A percentile compares a stretch with the other conserved stretches of the same genome.
Evolutionary conservation across 1,140 invertebrate species (phyloP).

Genomic region (Leptestheria dahalacensis): DNA sequence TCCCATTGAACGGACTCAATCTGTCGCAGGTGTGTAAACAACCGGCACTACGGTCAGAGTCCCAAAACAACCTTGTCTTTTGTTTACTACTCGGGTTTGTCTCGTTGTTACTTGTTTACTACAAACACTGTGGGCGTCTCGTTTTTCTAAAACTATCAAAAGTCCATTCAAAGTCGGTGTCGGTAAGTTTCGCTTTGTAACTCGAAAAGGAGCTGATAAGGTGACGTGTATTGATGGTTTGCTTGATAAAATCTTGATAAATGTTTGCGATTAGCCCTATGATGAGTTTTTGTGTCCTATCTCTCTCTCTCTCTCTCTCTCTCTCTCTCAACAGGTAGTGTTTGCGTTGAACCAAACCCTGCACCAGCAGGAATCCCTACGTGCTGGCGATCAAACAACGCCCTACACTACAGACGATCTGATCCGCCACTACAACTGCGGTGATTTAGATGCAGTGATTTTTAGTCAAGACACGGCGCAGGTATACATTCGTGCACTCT

Average conservation of each 20-base stretch:
- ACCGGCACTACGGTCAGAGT: background rate
- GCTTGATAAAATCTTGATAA: too few relatives aligned
- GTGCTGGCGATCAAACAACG: slow-evolving; percentile 23
- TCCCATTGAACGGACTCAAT: slow-evolving; percentile 38
- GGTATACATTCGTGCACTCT: slow-evolving; percentile 23
- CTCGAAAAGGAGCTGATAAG: too few relatives aligned
- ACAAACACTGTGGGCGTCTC: too few relatives aligned
- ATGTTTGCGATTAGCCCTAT: too few relatives aligned
- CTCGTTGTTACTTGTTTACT: too few relatives aligned
- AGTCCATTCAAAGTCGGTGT: too few relatives aligned
- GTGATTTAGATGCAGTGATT: slow-evolving; percentile 36
- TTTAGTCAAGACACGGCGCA: slow-evolving; percentile 34
- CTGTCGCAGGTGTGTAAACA: slow-evolving; percentile 31
- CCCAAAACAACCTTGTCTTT: background rate
- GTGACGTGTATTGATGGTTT: too few relatives aligned
- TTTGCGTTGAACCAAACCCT: slow-evolving; percentile 41
- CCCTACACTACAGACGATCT: slow-evolving; percentile 34
- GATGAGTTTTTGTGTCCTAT: too few relatives aligned
- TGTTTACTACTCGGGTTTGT: background rate
- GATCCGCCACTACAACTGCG: slow-evolving; percentile 39
- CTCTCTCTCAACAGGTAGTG: too few relatives aligned
- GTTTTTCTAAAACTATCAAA: too few relatives aligned
- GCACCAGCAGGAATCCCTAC: slow-evolving; percentile 32
- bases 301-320: too few relatives aligned
- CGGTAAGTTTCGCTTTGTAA: too few relatives aligned